These are phyloP conservation scores for Oligia fasciuncula DNA, from an alignment of 2,888 invertebrate species.

Conservation along the genomic window DNA sequence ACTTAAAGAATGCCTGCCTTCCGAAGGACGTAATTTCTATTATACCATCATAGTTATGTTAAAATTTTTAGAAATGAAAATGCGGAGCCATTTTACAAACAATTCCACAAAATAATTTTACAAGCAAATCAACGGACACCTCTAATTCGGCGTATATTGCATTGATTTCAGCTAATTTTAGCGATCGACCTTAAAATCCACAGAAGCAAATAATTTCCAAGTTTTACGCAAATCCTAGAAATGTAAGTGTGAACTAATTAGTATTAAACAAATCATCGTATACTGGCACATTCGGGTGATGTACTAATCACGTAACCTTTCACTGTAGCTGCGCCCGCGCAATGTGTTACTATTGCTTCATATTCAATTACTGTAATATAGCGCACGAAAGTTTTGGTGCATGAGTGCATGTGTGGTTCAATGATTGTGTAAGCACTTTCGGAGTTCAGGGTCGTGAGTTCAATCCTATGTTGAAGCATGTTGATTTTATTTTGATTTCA, in stretches of 20 bases:
- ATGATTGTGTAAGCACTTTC: neutral
- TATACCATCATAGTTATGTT: neutral
- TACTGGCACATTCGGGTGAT: conserved; percentile 44
- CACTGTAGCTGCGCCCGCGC: conserved; percentile 36
- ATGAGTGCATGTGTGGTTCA: neutral
- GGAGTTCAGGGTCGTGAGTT: conserved; percentile 37
- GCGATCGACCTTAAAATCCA: conserved; percentile 41
- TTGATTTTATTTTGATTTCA: neutral
- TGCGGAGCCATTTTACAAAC: no score
- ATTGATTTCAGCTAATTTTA: conserved; percentile 19
- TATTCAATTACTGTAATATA: conserved; percentile 30
- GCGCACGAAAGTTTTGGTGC: conserved; percentile 31
- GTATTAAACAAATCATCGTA: conserved; percentile 49
- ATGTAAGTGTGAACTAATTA: conserved; percentile 48
- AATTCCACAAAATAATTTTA: neutral
- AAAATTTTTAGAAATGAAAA: no score
- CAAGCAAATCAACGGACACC: neutral
- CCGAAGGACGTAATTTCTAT: neutral
- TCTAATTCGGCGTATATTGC: conserved; percentile 6
- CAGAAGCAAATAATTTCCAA: conserved; percentile 52
- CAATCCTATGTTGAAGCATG: neutral
- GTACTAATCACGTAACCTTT: conserved; percentile 54
- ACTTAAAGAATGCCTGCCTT: neutral
- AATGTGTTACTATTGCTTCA: conserved; percentile 41
- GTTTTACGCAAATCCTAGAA: conserved; percentile 50